Base-by-base conservation (phyloP, 1,140 invertebrate genomes). In the Ceratina australensis region DNA sequence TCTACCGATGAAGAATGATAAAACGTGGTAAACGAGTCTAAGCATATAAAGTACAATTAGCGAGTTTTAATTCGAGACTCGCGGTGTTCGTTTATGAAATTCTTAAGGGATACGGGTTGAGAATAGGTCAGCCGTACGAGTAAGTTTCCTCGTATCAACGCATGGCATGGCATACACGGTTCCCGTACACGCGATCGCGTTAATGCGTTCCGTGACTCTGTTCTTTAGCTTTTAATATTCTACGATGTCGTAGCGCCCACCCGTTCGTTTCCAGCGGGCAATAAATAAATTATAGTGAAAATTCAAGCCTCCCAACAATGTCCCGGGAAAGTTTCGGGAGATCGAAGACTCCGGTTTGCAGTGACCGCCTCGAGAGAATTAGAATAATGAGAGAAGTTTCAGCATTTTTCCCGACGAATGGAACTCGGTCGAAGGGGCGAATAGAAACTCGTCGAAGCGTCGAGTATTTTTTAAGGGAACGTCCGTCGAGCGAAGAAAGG, bases 181-280 rank as follows among this genome's bases (percentile, higher is more conserved):
- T 8, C 26, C 2, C 42, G 4, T 64, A 54, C 72, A 73, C 61
- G 72, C 72, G 72, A 73, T 28, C 13, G n/a, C 60, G 50, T 73
- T 64, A 73, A 64, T 73, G 49, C 71, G 50, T 73, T 73, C 13
- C 61, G 61, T 73, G 72, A 66, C 50, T 47, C 72, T n/a, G 26
- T 50, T 47, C 26, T 54, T 56, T 20, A 16, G n/a, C 28, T 49
- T 73, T 65, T 54, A 56, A 73, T 65, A 73, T 73, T 73, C 61
- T 16, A 15, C 28, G 28, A 18, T n/a, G 22, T 50, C 16, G 16
- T 4, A 20, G 47, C 64, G 64, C 49, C 49, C 42, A 18, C 4
- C 16, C 33, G 5, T 42, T 42, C 15, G 20, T 65, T 65, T 16
- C 16, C 47, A 22, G 5, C 20, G 22, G 65, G 3, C 22, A 22